phyloP scores from a whole-genome alignment of 2,113 vertebrate genomes.

The Blennius ocellaris region DNA sequence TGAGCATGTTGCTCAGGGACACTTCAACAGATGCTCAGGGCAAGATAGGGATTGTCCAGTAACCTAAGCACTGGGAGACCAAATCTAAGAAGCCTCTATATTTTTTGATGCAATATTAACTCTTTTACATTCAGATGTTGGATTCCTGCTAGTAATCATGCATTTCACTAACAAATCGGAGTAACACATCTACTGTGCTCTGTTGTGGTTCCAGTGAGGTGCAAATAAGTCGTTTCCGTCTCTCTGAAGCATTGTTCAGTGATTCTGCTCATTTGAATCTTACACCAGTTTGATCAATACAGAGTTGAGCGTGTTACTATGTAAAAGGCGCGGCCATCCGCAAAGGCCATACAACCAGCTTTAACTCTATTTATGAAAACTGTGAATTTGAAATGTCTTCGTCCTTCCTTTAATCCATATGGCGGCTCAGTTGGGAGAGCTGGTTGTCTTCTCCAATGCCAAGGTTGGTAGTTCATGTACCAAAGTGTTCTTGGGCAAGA shows the following conservation, averaged over 20 bases:
- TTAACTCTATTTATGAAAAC: slow-evolving; percentile 44
- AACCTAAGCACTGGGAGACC: too few species aligned
- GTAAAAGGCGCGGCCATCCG: slow-evolving; percentile 7
- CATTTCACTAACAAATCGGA: too few species aligned
- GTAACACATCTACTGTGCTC: background rate
- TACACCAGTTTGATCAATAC: background rate
- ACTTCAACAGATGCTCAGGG: too few species aligned
- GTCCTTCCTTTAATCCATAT: background rate
- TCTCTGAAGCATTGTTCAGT: background rate
- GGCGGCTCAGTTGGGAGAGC: background rate
- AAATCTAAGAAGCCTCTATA: background rate
- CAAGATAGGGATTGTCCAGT: too few species aligned
- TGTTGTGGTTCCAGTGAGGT: background rate
- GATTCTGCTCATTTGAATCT: background rate
- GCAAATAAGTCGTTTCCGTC: background rate
- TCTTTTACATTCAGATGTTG: background rate
- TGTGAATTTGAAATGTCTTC: too few species aligned
- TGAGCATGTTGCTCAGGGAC: too few species aligned
- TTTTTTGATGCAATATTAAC: background rate
- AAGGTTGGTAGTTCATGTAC: too few species aligned
- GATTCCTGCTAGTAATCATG: too few species aligned
- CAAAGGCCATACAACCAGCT: slow-evolving; percentile 1
- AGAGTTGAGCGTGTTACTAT: background rate
- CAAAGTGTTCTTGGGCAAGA: too few species aligned
- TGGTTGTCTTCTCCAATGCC: too few species aligned